Evolutionary conservation across 2,797 vertebrate genomes (phyloP), one percentile per base, ranked within the genome.

Genomic region (Oreochromis mossambicus): DNA sequence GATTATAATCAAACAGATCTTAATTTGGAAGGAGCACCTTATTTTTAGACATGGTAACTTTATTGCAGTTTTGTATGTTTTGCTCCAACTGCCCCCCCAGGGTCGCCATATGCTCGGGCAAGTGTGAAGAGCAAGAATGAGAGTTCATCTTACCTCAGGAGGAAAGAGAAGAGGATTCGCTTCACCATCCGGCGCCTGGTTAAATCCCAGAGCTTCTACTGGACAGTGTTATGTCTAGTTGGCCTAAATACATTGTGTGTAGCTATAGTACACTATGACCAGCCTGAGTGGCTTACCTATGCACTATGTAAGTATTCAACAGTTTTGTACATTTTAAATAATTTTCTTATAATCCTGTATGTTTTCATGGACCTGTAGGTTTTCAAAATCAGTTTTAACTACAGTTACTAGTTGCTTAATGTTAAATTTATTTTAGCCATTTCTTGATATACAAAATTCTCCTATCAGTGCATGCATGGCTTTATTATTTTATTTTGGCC

Each of bases 141-240:
- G 84, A 98, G 95, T 94, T 98, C 97, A 0, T 98, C 98, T 0
- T 99, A 98, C 94, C 97, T 99, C 87, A 96, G 95, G 79, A 96
- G 98, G 87, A 99, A 99, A 89, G 98, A 98, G 95, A 99, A 99
- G 91, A 97, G 98, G 95, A 95, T 98, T 54, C 97, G 98, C 5
- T 99, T 99, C 95, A 98, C 98, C 93, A 98, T 99, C 82, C 97
- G 98, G 2, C 97, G 96, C 80, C 97, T 99, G 97, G 98, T 99
- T 92, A 99, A 99, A 91, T 97, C 97, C 0, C 98, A 99, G 95
- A 97, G 97, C 94, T 99, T 99, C 96, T 99, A 99, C 95, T 99
- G 98, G 98, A 96, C 95, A 0, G 98, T 99, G 52, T 93, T 99
- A 87, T 99, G 97, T 3, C 96, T 99, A 81, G 98, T 99, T 3